These are phyloP conservation scores for Shinisaurus crocodilurus DNA, from an alignment of 2,113 vertebrate species.

Conservation along the genomic window DNA sequence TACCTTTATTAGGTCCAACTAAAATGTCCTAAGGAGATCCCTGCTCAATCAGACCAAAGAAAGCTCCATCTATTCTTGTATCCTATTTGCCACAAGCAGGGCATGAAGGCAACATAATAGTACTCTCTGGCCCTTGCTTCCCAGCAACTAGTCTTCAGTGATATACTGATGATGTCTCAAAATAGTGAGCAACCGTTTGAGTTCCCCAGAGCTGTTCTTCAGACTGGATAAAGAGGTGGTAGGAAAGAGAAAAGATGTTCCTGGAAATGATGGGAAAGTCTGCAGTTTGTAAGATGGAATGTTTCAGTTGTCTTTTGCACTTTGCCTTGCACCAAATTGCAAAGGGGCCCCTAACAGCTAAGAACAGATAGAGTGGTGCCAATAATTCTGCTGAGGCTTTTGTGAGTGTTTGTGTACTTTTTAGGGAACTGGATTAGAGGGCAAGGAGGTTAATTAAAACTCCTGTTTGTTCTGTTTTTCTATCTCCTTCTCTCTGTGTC, in stretches of 20 bases:
- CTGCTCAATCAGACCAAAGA: neutral
- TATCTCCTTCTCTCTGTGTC: neutral
- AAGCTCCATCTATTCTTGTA: neutral
- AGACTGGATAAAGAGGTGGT: neutral
- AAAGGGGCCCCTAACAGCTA: neutral
- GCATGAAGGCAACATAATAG: neutral
- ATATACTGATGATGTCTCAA: neutral
- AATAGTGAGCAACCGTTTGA: neutral
- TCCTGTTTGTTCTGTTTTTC: neutral
- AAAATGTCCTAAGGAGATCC: neutral
- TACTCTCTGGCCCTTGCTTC: neutral
- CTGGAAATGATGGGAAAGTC: neutral
- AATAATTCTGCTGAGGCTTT: neutral
- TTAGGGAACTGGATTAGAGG: neutral
- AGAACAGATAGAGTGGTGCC: neutral
- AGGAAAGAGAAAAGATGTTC: neutral
- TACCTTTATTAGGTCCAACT: neutral
- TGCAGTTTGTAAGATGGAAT: neutral
- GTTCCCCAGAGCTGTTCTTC: neutral
- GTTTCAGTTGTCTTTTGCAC: neutral
- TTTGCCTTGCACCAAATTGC: neutral
- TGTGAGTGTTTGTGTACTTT: neutral
- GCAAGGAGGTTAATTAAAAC: neutral
- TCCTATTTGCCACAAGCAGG: neutral
- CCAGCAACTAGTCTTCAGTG: neutral